phyloP scores from a whole-genome alignment of 2,113 vertebrate species.

The Monopterus albus region DNA sequence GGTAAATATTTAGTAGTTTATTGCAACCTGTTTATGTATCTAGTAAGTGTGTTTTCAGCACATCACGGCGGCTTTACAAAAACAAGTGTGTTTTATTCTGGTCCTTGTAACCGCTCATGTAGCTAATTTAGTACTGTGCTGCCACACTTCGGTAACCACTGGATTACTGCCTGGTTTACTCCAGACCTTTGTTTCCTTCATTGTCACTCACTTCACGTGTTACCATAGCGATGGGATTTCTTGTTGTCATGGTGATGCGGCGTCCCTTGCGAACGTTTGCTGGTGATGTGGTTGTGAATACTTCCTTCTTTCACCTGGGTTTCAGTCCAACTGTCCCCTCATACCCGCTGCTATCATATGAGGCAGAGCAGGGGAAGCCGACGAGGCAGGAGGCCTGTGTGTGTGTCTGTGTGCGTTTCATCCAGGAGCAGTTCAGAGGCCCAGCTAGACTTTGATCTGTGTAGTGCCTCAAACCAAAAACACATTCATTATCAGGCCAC shows the following conservation, averaged over 20 bases:
- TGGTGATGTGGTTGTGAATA: conserved; percentile 19
- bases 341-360: conserved; percentile 17
- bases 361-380: conserved; percentile 15
- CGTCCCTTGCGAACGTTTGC: conserved; percentile 12
- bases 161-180: background rate
- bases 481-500: conserved; percentile 59
- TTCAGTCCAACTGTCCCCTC: conserved; percentile 45
- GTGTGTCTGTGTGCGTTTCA: conserved; percentile 4
- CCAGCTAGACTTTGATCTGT: conserved; percentile 60
- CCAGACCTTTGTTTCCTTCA: conserved; percentile 25
- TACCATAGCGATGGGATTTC: conserved; percentile 45
- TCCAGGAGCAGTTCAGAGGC: conserved; percentile 50
- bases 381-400: conserved; percentile 3
- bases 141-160: background rate
- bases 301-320: conserved; percentile 56
- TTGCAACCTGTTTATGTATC: too few species aligned
- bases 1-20: too few species aligned
- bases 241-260: conserved; percentile 62
- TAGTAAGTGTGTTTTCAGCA: too few species aligned
- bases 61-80: too few species aligned
- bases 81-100: too few species aligned
- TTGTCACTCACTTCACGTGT: conserved; percentile 20
- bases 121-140: too few species aligned
- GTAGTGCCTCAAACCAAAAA: conserved; percentile 33
- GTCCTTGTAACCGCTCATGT: too few species aligned